A percentile compares a stretch with the other conserved stretches of the same genome.
phyloP scores from a whole-genome alignment of 2,113 vertebrate genomes.

The Sylvilagus bachmani region DNA sequence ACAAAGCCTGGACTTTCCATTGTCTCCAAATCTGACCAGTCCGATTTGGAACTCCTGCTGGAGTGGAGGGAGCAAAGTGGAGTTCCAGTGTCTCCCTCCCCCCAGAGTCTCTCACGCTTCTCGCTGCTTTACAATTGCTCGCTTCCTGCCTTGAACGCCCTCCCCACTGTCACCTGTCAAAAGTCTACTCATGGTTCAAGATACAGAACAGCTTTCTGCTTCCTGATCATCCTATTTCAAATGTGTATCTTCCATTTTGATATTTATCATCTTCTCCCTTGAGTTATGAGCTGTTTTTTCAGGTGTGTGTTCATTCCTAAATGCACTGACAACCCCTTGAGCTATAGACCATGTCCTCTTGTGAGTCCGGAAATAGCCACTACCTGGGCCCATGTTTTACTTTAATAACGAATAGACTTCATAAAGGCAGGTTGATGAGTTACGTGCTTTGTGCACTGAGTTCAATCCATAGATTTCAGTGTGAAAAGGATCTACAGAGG shows the following conservation, averaged over 20 bases:
- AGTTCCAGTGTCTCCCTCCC: neutral
- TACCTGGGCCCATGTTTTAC: slow-evolving; percentile 1
- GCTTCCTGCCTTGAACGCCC: neutral
- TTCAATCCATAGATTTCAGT: slow-evolving; percentile 23
- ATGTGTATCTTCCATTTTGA: neutral
- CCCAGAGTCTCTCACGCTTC: neutral
- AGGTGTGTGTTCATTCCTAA: neutral
- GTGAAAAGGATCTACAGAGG: slow-evolving; percentile 8
- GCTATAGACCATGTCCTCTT: neutral
- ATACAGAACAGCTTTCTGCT: slow-evolving; percentile 41
- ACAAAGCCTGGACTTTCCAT: neutral
- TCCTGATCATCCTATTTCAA: slow-evolving; percentile 6
- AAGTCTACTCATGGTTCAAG: slow-evolving; percentile 1
- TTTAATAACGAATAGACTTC: neutral
- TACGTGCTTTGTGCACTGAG: slow-evolving; percentile 39
- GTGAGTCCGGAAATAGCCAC: slow-evolving; percentile 25
- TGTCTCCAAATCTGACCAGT: neutral
- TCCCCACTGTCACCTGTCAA: neutral
- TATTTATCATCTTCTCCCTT: neutral
- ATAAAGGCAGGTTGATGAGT: slow-evolving; percentile 51
- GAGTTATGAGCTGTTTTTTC: slow-evolving; percentile 16
- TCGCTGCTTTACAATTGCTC: neutral
- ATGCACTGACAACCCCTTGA: slow-evolving; percentile 1
- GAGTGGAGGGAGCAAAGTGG: neutral
- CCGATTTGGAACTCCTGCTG: neutral